Conservation (phyloP, 2,113 vertebrate genomes). For the Climacteris rufus region DNA sequence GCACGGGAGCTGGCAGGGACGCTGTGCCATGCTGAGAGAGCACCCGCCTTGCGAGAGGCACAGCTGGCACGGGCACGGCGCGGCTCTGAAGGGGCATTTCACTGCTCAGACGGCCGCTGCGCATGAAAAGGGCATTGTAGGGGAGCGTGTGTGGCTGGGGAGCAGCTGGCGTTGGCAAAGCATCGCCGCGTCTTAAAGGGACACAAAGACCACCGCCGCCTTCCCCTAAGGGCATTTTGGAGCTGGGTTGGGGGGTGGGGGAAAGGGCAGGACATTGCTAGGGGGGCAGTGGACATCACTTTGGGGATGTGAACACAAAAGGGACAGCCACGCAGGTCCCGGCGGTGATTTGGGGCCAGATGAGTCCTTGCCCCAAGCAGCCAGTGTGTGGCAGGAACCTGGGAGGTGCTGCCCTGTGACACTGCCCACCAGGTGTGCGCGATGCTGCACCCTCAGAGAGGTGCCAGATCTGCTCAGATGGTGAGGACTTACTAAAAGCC, state of each 20-base stretch:
- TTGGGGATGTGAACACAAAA: not conserved
- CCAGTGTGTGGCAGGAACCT: not conserved
- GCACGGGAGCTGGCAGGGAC: constrained; percentile 24
- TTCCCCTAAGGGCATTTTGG: not conserved
- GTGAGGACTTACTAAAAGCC: not conserved
- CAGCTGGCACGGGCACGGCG: constrained; percentile 45
- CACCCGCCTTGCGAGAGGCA: constrained; percentile 35
- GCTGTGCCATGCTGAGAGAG: constrained; percentile 63
- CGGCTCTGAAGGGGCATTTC: constrained; percentile 47
- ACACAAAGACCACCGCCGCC: not conserved
- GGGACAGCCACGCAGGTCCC: not conserved
- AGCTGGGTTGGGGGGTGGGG: fast-evolving
- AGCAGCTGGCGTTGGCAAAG: constrained; percentile 57
- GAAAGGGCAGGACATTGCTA: not conserved
- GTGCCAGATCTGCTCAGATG: not conserved
- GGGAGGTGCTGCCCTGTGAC: not conserved
- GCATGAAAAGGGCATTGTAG: constrained; percentile 64
- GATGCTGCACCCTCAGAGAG: fast-evolving
- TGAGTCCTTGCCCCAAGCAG: not conserved
- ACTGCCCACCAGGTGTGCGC: not conserved
- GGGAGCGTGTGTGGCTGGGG: constrained; percentile 40
- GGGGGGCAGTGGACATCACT: not conserved
- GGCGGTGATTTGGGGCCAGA: not conserved
- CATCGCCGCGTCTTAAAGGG: not conserved
- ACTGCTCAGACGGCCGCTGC: constrained; percentile 8